phyloP scores from a whole-genome alignment of 53 echinoderm and acorn worm species.

The Henricia sp. region DNA sequence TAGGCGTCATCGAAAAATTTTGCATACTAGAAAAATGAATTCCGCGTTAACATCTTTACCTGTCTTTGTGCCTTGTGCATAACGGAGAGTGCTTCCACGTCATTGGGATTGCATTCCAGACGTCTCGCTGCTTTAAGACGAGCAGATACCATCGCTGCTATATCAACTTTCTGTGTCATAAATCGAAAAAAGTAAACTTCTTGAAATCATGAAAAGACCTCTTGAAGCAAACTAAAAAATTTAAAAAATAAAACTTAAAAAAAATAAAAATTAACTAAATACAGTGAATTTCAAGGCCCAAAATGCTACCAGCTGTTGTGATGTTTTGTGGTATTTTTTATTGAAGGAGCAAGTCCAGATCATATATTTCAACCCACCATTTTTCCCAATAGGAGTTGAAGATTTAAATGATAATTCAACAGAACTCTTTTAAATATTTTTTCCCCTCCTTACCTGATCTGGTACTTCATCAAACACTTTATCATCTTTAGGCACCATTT shows the following conservation, averaged over 20 bases:
- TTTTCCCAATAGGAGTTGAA: too few relatives aligned
- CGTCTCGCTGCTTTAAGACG: slow-evolving; percentile 89
- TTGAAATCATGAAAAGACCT: neutral
- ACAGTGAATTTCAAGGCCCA: too few relatives aligned
- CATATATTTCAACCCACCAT: neutral
- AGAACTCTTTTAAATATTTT: too few relatives aligned
- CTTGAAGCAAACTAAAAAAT: neutral
- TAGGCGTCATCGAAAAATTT: too few relatives aligned
- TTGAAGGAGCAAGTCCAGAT: too few relatives aligned
- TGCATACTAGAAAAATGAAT: too few relatives aligned
- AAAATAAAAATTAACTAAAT: neutral
- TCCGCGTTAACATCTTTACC: slow-evolving; percentile 41
- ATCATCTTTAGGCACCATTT: slow-evolving; percentile 59
- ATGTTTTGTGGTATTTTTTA: too few relatives aligned
- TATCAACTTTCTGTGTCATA: slow-evolving; percentile 81
- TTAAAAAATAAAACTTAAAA: neutral
- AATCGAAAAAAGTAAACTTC: neutral
- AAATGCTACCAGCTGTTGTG: too few relatives aligned
- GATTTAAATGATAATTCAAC: neutral
- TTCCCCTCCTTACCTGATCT: slow-evolving; percentile 70
- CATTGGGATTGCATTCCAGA: slow-evolving; percentile 86
- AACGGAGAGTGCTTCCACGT: slow-evolving; percentile 84
- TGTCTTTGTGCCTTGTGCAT: slow-evolving; percentile 88
- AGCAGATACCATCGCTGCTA: slow-evolving; percentile 85
- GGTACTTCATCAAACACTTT: slow-evolving; percentile 88